Conservation (phyloP, 2,888 invertebrate genomes). For the Patella depressa region DNA sequence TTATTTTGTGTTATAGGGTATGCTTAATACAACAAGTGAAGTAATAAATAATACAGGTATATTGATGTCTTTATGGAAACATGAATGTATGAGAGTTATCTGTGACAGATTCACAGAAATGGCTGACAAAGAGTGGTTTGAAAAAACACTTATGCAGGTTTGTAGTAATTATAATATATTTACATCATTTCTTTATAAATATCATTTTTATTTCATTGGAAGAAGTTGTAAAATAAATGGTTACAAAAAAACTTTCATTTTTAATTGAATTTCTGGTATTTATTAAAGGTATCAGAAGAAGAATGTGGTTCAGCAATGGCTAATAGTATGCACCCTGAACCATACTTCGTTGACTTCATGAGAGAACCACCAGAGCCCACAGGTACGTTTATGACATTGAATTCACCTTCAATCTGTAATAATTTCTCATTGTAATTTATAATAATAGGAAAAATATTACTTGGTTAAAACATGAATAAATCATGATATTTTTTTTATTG, state of each 20-base stretch:
- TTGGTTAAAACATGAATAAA: neutral
- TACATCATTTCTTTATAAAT: too few species aligned
- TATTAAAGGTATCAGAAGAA: slow-evolving; percentile 75
- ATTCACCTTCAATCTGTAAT: neutral
- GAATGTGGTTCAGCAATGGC: slow-evolving; percentile 75
- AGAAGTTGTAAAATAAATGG: neutral
- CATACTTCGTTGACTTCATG: slow-evolving; percentile 97
- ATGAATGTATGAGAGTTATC: slow-evolving; percentile 84
- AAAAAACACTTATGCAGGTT: slow-evolving; percentile 77
- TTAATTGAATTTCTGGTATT: neutral
- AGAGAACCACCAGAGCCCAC: slow-evolving; percentile 97
- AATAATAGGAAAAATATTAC: neutral
- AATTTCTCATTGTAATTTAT: neutral
- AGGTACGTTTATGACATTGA: slow-evolving; percentile 47
- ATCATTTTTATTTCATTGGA: neutral
- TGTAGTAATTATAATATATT: neutral
- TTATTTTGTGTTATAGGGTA: slow-evolving; percentile 70
- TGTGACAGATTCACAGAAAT: slow-evolving; percentile 74
- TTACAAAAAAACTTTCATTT: neutral
- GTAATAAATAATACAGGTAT: slow-evolving; percentile 88
- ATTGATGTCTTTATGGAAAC: slow-evolving; percentile 93
- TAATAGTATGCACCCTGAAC: slow-evolving; percentile 82
- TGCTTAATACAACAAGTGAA: slow-evolving; percentile 90
- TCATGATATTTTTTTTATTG: neutral
- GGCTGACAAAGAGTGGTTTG: slow-evolving; percentile 82